These are phyloP conservation scores for Schizotus pectinicornis DNA, from an alignment of 2,888 invertebrate genomes.

Conservation along the genomic window DNA sequence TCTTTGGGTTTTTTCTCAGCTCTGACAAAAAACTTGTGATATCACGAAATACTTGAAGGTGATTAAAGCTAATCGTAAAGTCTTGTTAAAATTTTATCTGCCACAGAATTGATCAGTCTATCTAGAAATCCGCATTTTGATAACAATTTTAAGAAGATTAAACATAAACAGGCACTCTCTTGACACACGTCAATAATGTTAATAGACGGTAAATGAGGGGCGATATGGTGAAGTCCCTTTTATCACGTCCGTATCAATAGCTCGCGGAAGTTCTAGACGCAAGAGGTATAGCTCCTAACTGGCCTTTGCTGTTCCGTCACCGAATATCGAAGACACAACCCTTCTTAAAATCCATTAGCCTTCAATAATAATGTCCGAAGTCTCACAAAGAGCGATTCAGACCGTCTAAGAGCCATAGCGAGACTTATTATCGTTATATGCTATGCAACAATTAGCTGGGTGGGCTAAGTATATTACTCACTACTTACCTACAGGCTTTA, in stretches of 20 bases:
- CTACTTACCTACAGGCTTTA: constrained; percentile 58
- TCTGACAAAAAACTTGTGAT: constrained; percentile 6
- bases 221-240: constrained; percentile 22
- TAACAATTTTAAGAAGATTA: neutral
- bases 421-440: constrained; percentile 56
- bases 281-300: constrained; percentile 27
- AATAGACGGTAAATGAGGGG: constrained; percentile 17
- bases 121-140: neutral
- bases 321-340: constrained; percentile 50
- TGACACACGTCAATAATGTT: constrained; percentile 5
- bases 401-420: constrained; percentile 57
- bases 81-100: constrained; percentile 24
- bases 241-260: constrained; percentile 27
- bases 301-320: constrained; percentile 32
- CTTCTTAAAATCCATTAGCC: constrained; percentile 61
- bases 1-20: neutral
- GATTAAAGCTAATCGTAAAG: constrained; percentile 27
- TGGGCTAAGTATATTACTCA: constrained; percentile 59
- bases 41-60: constrained; percentile 6
- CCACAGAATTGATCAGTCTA: constrained; percentile 12
- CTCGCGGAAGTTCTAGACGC: constrained; percentile 26
- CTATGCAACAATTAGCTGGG: constrained; percentile 59
- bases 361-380: constrained; percentile 60
- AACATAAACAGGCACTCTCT: neutral
- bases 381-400: constrained; percentile 59